A percentile compares a stretch with the other conserved stretches of the same genome.
These are phyloP conservation scores for Rhagonycha fulva DNA, from an alignment of 2,888 invertebrate species.

Conservation along the genomic window DNA sequence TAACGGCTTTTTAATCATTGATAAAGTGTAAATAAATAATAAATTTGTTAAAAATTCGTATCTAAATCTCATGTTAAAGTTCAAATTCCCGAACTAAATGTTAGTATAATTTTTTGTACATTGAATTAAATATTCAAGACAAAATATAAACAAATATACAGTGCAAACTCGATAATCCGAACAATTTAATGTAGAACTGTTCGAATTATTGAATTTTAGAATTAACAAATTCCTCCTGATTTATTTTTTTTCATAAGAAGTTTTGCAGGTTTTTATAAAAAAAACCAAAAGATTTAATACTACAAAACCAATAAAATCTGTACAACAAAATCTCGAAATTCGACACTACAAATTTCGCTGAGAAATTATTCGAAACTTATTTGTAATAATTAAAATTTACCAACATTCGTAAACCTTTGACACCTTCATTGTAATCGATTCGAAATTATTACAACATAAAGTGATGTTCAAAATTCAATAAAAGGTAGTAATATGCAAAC, in stretches of 20 bases:
- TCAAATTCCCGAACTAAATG: neutral
- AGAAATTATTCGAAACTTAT: neutral
- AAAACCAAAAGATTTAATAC: no score
- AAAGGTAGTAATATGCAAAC: neutral
- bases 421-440: neutral
- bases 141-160: neutral
- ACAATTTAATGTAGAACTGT: no score
- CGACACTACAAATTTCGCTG: no score
- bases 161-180: no score
- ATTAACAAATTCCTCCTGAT: no score
- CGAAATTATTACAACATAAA: neutral
- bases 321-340: no score
- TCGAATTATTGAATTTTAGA: no score
- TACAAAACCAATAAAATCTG: no score
- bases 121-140: no score
- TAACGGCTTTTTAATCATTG: neutral
- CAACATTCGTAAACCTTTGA: neutral
- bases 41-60: neutral
- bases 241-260: no score
- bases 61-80: neutral
- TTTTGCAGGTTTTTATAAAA: no score
- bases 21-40: neutral
- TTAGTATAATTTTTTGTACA: neutral
- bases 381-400: neutral
- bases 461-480: neutral